Percentiles rank a stretch among this genome's conserved stretches.
phyloP scores from a whole-genome alignment of 1,140 invertebrate species.

The Sycobia sp. region DNA sequence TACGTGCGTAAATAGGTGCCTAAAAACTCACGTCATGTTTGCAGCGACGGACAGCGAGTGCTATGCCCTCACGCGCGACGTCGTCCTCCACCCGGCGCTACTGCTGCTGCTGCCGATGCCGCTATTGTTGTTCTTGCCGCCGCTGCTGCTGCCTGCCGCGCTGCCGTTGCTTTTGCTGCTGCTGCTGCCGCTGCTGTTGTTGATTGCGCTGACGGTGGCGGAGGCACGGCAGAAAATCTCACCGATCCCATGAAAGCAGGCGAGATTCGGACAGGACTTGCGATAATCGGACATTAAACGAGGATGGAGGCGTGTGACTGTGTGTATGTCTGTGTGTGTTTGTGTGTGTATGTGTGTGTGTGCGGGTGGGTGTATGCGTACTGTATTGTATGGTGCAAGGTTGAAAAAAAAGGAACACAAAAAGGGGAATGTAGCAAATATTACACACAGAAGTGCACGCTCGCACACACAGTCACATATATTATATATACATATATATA shows the following conservation, averaged over 20 bases:
- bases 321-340: too few species aligned
- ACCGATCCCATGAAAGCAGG: constrained; percentile 61
- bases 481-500: too few species aligned
- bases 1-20: too few species aligned
- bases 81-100: neutral
- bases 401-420: too few species aligned
- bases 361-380: too few species aligned
- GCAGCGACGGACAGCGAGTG: constrained; percentile 53
- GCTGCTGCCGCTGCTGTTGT: neutral
- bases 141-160: neutral
- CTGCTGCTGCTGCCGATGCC: constrained; percentile 2
- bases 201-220: constrained; percentile 4
- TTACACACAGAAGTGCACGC: too few species aligned
- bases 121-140: neutral
- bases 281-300: constrained; percentile 61
- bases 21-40: constrained; percentile 62
- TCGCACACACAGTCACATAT: too few species aligned
- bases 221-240: constrained; percentile 52
- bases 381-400: too few species aligned
- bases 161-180: neutral
- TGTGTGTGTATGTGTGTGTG: too few species aligned
- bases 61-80: constrained; percentile 54
- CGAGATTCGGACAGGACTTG: constrained; percentile 57
- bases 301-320: too few species aligned
- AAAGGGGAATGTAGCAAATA: too few species aligned